Conservation (phyloP, 1,140 invertebrate genomes). For the Drosophila serrata region DNA sequence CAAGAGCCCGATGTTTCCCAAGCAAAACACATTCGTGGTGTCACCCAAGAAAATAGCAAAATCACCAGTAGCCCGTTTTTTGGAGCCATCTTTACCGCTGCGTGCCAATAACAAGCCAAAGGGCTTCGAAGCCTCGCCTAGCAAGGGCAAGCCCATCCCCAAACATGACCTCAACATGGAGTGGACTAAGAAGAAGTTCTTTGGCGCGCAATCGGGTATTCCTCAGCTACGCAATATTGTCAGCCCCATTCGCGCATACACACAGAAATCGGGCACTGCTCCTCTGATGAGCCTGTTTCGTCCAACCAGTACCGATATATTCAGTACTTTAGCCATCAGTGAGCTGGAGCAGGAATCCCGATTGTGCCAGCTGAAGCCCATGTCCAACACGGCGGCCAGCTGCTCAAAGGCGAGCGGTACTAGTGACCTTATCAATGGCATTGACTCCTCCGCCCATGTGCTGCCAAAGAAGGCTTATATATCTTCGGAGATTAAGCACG, state of each 20-base stretch:
- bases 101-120: slow-evolving; percentile 28
- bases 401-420: background rate
- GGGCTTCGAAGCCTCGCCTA: background rate
- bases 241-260: slow-evolving; percentile 84
- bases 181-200: slow-evolving; percentile 50
- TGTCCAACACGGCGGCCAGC: background rate
- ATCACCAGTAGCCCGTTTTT: background rate
- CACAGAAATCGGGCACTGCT: slow-evolving; percentile 81
- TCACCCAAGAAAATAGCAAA: slow-evolving; percentile 33
- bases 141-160: background rate
- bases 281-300: slow-evolving; percentile 72
- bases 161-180: slow-evolving; percentile 53
- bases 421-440: slow-evolving; percentile 10
- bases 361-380: slow-evolving; percentile 36
- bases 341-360: slow-evolving; percentile 69
- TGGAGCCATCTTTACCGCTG: slow-evolving; percentile 25
- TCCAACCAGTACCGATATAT: slow-evolving; percentile 39
- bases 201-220: slow-evolving; percentile 46
- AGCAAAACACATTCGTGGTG: slow-evolving; percentile 64
- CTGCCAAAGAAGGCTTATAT: slow-evolving; percentile 83
- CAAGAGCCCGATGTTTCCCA: slow-evolving; percentile 20
- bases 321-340: slow-evolving; percentile 39
- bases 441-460: slow-evolving; percentile 26
- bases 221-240: slow-evolving; percentile 67
- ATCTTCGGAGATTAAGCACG: slow-evolving; percentile 76